phyloP scores from a whole-genome alignment of 2,888 invertebrate species.

The Sinopyrophorus schimmeli region DNA sequence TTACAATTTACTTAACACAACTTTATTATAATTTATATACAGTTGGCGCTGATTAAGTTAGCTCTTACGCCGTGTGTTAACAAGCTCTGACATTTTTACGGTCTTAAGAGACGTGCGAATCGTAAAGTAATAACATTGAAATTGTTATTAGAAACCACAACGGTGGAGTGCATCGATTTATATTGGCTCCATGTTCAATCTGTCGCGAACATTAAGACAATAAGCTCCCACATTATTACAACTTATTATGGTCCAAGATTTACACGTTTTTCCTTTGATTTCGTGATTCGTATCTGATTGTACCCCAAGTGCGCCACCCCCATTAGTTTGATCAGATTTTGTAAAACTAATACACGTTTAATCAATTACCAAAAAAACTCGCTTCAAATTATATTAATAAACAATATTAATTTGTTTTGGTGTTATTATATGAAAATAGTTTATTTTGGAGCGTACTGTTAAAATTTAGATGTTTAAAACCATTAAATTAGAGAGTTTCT shows the following conservation, averaged over 20 bases:
- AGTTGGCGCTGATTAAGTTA: conserved; percentile 34
- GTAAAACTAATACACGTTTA: no score
- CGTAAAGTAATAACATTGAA: conserved; percentile 35
- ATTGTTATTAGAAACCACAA: conserved; percentile 34
- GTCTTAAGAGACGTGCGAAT: conserved; percentile 38
- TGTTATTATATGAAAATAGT: no score
- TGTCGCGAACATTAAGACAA: conserved; percentile 51
- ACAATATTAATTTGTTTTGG: no score
- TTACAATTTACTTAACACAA: conserved; percentile 28
- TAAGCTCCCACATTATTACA: conserved; percentile 47
- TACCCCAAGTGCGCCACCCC: no score
- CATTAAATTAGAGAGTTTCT: no score
- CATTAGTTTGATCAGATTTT: no score
- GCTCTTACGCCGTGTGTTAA: conserved; percentile 31
- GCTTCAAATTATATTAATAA: no score
- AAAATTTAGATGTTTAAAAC: no score
- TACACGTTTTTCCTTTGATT: no score
- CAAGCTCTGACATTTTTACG: conserved; percentile 38
- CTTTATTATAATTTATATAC: conserved; percentile 39
- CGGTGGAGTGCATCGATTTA: conserved; percentile 42
- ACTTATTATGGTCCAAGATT: conserved; percentile 45
- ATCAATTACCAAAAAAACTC: no score
- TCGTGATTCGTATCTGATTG: no score
- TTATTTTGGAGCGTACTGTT: no score
- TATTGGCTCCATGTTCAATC: conserved; percentile 50